phyloP scores from a whole-genome alignment of 2,113 vertebrate species.

The Rousettus leschenaultii region DNA sequence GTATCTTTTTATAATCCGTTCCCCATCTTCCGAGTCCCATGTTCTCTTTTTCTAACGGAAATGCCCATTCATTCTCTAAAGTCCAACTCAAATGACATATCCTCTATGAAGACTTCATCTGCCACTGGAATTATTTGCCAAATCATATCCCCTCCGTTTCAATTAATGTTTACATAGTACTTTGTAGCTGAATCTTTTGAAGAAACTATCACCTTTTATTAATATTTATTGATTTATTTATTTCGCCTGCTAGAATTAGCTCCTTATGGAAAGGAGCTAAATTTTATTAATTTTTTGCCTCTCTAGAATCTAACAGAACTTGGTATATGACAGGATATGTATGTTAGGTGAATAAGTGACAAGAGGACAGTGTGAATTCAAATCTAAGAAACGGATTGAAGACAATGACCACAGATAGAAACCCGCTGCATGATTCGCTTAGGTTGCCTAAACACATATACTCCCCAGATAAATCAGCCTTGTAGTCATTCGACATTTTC shows the following conservation, averaged over 20 bases:
- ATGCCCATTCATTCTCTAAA: background rate
- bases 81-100: background rate
- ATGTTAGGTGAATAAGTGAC: background rate
- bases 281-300: conserved; percentile 5
- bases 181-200: background rate
- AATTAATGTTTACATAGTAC: background rate
- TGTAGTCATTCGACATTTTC: background rate
- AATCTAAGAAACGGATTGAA: background rate
- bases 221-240: background rate
- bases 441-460: background rate
- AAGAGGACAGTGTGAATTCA: background rate
- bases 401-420: background rate
- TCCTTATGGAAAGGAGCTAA: background rate
- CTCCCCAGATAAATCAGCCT: background rate
- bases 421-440: background rate
- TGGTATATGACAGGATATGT: background rate
- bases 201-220: background rate
- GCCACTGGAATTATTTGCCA: background rate
- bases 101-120: background rate
- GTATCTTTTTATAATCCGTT: background rate
- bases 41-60: background rate
- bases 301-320: background rate
- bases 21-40: background rate
- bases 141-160: background rate
- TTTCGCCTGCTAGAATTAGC: background rate